Percentiles rank a stretch among this genome's conserved stretches.
Conservation (phyloP, 2,888 invertebrate genomes). For the Dichetophora obliterata region DNA sequence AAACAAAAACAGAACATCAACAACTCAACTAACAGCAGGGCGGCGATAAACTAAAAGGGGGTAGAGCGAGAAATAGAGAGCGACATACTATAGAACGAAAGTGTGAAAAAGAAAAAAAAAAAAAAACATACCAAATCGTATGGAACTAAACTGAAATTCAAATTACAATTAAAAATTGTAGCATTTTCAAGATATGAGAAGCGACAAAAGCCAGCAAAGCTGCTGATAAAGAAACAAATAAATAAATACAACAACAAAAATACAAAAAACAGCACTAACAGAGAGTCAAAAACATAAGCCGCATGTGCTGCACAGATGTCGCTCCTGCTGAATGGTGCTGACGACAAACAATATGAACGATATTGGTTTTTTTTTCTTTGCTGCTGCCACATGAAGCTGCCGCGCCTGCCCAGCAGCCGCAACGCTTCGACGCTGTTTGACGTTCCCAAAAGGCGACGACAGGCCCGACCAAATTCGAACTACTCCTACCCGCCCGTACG, state of each 20-base stretch:
- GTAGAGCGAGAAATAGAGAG: not conserved
- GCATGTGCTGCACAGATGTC: constrained; percentile 44
- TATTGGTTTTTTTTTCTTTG: not conserved
- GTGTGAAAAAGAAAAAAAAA: constrained; percentile 3
- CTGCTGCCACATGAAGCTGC: not conserved
- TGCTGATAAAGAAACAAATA: constrained; percentile 11
- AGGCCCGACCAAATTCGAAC: not conserved
- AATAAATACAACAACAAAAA: constrained; percentile 6
- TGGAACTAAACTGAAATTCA: constrained; percentile 25
- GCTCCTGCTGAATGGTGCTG: constrained; percentile 8
- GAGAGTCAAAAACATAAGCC: constrained; percentile 21
- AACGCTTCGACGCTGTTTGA: constrained; percentile 15
- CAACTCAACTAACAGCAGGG: not conserved
- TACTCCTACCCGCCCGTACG: too few relatives aligned
- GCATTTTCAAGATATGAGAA: constrained; percentile 28
- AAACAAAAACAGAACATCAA: constrained; percentile 20
- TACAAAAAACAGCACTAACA: not conserved
- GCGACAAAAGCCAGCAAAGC: constrained; percentile 18
- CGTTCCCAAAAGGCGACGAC: constrained; percentile 11
- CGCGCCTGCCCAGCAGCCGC: constrained; percentile 2
- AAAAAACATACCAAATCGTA: not conserved
- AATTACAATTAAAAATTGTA: constrained; percentile 27
- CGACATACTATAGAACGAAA: not conserved
- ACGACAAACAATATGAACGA: constrained; percentile 11
- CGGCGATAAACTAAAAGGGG: not conserved